phyloP scores from a whole-genome alignment of 2,797 vertebrate species.

The Orestias chungarensis region DNA sequence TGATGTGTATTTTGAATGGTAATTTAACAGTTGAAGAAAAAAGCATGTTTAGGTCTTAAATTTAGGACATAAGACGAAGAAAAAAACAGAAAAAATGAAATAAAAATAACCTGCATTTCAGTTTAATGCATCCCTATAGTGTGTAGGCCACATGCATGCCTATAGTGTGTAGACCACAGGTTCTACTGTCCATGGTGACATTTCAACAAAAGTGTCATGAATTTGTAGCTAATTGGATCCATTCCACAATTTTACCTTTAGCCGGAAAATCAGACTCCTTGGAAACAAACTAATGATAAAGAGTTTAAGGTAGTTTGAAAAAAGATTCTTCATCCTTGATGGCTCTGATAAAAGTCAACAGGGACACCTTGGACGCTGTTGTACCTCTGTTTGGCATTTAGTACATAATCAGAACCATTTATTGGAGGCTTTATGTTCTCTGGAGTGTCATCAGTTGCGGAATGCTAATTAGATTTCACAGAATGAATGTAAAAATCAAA shows the following conservation, averaged over 20 bases:
- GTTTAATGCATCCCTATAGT: too few species aligned
- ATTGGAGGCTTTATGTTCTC: conserved; percentile 27
- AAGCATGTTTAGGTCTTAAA: too few species aligned
- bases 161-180: background rate
- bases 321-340: background rate
- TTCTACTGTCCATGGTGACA: background rate
- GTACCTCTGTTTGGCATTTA: conserved; percentile 16
- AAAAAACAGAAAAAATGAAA: background rate
- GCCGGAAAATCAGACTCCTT: background rate
- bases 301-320: background rate
- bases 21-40: background rate
- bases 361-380: conserved; percentile 9
- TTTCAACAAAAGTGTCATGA: background rate
- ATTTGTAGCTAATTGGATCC: conserved; percentile 7
- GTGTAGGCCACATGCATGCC: too few species aligned
- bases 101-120: background rate
- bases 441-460: conserved; percentile 24
- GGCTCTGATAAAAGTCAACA: conserved; percentile 27
- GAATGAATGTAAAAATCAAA: conserved; percentile 36
- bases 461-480: conserved; percentile 44
- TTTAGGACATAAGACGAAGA: too few species aligned
- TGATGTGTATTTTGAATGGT: background rate
- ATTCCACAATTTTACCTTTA: background rate
- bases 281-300: conserved; percentile 7
- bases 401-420: conserved; percentile 48